Percentiles rank a stretch among this genome's conserved stretches.
Evolutionary conservation across 2,113 vertebrate species (phyloP).

Genomic region (Guaruba guarouba): DNA sequence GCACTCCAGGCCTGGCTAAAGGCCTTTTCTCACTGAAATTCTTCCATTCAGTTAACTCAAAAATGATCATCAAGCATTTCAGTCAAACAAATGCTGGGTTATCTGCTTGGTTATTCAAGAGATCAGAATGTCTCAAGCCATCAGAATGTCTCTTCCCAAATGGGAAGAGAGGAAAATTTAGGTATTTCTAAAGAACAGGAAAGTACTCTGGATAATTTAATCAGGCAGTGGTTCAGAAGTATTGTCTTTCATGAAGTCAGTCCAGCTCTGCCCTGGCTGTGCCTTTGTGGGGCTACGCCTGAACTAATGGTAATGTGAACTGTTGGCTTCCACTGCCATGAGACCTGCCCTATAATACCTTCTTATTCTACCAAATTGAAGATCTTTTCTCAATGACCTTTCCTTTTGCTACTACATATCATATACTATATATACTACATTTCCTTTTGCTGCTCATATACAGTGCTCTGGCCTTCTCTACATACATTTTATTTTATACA

Average conservation of each 20-base stretch:
- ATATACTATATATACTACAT: too few species aligned
- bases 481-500: background rate
- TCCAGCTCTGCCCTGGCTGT: background rate
- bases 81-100: background rate
- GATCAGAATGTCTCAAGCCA: background rate
- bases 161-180: background rate
- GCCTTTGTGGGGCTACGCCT: background rate
- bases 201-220: background rate
- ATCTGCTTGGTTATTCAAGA: background rate
- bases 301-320: background rate
- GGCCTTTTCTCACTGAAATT: background rate
- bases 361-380: background rate
- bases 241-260: accelerated
- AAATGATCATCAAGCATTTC: background rate
- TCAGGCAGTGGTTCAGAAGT: background rate
- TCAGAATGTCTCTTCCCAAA: background rate
- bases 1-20: background rate
- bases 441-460: background rate
- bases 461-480: background rate
- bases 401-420: background rate
- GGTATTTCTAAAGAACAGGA: background rate
- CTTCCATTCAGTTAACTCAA: background rate
- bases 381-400: background rate
- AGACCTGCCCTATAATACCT: background rate
- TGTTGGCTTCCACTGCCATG: background rate